phyloP scores from a whole-genome alignment of 2,888 invertebrate genomes.

The Limnephilus marmoratus region DNA sequence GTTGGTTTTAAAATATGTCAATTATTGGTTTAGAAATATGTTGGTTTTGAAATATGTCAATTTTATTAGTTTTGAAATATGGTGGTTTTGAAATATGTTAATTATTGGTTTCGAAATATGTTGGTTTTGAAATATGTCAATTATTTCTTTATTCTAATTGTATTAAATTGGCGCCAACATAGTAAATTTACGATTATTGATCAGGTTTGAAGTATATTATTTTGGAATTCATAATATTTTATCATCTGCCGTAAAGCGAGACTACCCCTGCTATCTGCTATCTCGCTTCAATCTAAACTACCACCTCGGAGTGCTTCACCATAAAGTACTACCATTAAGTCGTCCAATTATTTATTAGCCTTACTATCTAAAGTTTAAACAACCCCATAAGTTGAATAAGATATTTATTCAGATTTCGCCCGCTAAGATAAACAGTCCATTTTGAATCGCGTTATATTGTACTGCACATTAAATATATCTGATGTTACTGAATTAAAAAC shows the following conservation, averaged over 20 bases:
- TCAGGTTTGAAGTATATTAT: background rate
- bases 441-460: background rate
- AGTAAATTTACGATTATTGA: too few relatives aligned
- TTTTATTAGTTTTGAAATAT: too few relatives aligned
- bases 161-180: too few relatives aligned
- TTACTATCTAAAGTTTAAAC: background rate
- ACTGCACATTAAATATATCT: too few relatives aligned
- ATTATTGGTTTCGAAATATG: too few relatives aligned
- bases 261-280: background rate
- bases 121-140: too few relatives aligned
- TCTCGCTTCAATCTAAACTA: constrained; percentile 27
- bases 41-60: too few relatives aligned
- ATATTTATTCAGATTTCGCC: background rate
- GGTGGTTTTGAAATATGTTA: too few relatives aligned
- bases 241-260: background rate
- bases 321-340: constrained; percentile 33
- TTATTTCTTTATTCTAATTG: too few relatives aligned
- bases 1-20: too few relatives aligned
- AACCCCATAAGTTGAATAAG: constrained; percentile 5
- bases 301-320: constrained; percentile 9
- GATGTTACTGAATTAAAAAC: too few relatives aligned
- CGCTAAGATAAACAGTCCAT: background rate
- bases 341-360: constrained; percentile 15
- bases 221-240: background rate
- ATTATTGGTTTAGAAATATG: too few relatives aligned